These are phyloP conservation scores for Todiramphus saurophagus DNA, from an alignment of 2,113 vertebrate genomes.

Conservation along the genomic window DNA sequence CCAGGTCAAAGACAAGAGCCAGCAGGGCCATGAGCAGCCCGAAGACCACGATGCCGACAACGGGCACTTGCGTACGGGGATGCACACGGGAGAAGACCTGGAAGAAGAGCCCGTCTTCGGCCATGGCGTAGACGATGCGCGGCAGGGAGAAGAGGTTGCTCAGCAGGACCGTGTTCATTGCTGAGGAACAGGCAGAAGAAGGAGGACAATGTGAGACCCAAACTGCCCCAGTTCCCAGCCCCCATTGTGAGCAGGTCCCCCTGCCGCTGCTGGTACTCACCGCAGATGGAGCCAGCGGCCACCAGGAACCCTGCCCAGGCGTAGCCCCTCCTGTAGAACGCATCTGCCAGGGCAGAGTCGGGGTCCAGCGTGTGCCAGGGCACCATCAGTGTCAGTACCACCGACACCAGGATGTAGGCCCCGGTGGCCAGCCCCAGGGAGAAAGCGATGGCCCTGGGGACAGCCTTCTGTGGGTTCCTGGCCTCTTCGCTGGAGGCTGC, in stretches of 20 bases:
- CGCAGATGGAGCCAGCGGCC: constrained; percentile 91
- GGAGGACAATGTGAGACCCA: neutral
- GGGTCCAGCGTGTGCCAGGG: constrained; percentile 92
- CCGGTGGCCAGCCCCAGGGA: constrained; percentile 84
- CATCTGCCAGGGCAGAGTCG: constrained; percentile 89
- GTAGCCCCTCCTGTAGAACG: constrained; percentile 92
- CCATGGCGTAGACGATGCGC: constrained; percentile 94
- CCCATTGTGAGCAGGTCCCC: accelerated
- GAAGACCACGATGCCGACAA: constrained; percentile 87
- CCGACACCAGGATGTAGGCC: constrained; percentile 90
- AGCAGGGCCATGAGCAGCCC: constrained; percentile 87
- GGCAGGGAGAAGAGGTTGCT: constrained; percentile 96
- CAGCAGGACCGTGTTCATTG: constrained; percentile 95
- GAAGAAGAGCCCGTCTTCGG: constrained; percentile 93
- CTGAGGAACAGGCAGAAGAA: constrained; percentile 64
- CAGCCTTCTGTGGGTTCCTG: constrained; percentile 84
- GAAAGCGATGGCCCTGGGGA: constrained; percentile 89
- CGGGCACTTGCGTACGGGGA: constrained; percentile 89
- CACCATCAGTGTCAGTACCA: constrained; percentile 91
- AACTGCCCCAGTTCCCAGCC: neutral
- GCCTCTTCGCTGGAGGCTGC: constrained; percentile 94
- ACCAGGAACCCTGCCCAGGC: constrained; percentile 93
- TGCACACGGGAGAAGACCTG: constrained; percentile 87
- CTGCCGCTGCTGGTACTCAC: constrained; percentile 71
- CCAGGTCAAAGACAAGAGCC: constrained; percentile 90